Base-by-base conservation (phyloP, 2,888 invertebrate genomes). In the Conus canariensis region DNA sequence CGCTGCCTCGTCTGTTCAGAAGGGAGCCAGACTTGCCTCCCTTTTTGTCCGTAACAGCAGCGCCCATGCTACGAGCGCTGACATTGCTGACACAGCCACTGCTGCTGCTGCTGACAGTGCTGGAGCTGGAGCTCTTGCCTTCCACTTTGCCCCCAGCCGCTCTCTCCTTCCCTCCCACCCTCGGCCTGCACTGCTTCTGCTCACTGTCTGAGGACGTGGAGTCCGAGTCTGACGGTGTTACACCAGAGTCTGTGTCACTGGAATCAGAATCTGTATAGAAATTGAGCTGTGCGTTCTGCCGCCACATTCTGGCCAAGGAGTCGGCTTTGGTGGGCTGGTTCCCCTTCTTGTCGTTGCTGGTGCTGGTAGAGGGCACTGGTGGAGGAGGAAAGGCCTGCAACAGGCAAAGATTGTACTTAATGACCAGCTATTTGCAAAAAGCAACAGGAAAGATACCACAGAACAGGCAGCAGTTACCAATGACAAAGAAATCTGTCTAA, bases 261-360 rank as follows among this genome's bases (percentile, higher is more conserved):
- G 92, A 64, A 59, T 85, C 86, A 19, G 91, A 90, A 85, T 91
- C 91, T 45, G 90, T 89, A 70, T 87, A 92, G 59, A 91, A 45
- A 82, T 92, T 90, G 59, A 85, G 25, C n/a, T 88, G 88, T 14
- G 92, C 92, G 83, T 91, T 91, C 58, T 91, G 92, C 16, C 91
- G 45, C 92, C 92, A 92, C 90, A 92, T 92, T 25, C 90, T 90
- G 25, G 92, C 90, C 45, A 92, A 80, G 25, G 90, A 90, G 87
- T 92, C 88, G 10, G 85, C 56, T 56, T 87, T 90, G 25, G 58
- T 86, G 7, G 60, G n/a, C n/a, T 77, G 58, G n/a, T n/a, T 6
- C 3, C 64, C 60, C 16, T 86, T 85, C 87, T 87, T 90, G 7
- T 74, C 74, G 6, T n/a, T 30, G 89, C 9, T 25, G 88, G 87